Evolutionary conservation across 2,113 vertebrate species (phyloP), one percentile per base, ranked within the genome.

Genomic region (Megatriorchis doriae): DNA sequence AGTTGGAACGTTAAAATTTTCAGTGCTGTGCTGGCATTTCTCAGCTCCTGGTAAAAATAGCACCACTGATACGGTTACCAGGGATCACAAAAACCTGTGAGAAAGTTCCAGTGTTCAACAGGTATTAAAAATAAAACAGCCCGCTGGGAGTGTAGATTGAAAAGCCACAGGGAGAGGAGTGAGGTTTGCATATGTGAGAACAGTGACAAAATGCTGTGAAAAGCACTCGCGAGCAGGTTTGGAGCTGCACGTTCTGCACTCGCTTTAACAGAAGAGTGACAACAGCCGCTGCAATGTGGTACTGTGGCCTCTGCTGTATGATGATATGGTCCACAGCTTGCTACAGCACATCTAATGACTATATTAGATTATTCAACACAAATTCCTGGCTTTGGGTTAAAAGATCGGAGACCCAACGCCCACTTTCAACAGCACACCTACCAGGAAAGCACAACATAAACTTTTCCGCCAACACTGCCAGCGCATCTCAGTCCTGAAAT

Each of bases 251-350:
- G 0, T 4, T 10, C 78, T 21, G 47, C 18, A 3, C 18, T 22
- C 6, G 1, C 59, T 43, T 16, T 3, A 27, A 16, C n/a, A 19
- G 43, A 8, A 20, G 42, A 38, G 55, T 6, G 0, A 11, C n/a
- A n/a, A 6, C 21, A 18, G 40, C 59, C 3, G 0, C 36, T 7
- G 19, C 5, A 3, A 0, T 0, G 10, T 3, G 10, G 32, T 4
- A 9, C 72, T 2, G 1, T 1, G 11, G 36, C 10, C 40, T 6
- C 40, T 10, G 16, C 52, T 16, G 71, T 1, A 10, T 0, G 3
- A 6, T 6, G 23, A 9, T 3, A 13, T 5, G 15, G 36, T 4
- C 45, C 22, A 10, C 32, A n/a, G 50, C 59, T 22, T 18, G 31
- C 61, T 32, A 5, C 59, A 26, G 23, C 55, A 16, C 67, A 0